These are phyloP conservation scores for Ectemnius continuus DNA, from an alignment of 2,888 invertebrate genomes.

Conservation along the genomic window DNA sequence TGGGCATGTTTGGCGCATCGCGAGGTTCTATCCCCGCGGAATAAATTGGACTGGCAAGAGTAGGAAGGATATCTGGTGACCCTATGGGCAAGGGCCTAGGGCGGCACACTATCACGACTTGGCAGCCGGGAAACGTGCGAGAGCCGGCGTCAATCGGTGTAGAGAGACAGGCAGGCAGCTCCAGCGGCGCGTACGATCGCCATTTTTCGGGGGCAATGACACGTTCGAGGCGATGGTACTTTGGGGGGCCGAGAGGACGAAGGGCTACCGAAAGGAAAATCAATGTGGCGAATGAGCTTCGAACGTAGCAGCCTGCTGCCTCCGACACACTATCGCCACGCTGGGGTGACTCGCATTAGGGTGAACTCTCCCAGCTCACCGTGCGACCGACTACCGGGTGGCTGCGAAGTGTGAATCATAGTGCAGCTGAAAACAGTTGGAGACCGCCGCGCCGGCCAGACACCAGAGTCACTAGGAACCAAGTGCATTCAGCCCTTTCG, in stretches of 20 bases:
- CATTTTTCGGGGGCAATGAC: constrained; percentile 67
- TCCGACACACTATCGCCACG: constrained; percentile 65
- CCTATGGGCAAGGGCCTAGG: too few species aligned
- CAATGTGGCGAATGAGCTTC: constrained; percentile 74
- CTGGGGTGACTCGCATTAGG: constrained; percentile 65
- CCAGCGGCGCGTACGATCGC: constrained; percentile 33
- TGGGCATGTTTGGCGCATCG: background rate
- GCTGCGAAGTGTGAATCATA: constrained; percentile 49
- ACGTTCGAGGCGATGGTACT: constrained; percentile 58
- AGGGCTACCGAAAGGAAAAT: constrained; percentile 72
- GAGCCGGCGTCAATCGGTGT: constrained; percentile 33
- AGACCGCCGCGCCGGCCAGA: too few species aligned
- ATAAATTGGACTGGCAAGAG: background rate
- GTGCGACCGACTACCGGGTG: constrained; percentile 51
- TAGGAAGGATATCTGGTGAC: background rate
- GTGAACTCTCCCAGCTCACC: constrained; percentile 70
- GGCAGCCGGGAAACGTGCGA: constrained; percentile 23
- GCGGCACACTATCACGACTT: constrained; percentile 14
- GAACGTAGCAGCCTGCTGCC: constrained; percentile 60
- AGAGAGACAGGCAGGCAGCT: constrained; percentile 32
- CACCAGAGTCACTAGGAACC: too few species aligned
- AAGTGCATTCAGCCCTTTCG: background rate
- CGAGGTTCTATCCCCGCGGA: constrained; percentile 4
- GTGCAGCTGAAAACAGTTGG: constrained; percentile 46
- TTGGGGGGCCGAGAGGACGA: constrained; percentile 58